Base-by-base conservation (phyloP, 2,113 vertebrate genomes). In the Oophaga pumilio region DNA sequence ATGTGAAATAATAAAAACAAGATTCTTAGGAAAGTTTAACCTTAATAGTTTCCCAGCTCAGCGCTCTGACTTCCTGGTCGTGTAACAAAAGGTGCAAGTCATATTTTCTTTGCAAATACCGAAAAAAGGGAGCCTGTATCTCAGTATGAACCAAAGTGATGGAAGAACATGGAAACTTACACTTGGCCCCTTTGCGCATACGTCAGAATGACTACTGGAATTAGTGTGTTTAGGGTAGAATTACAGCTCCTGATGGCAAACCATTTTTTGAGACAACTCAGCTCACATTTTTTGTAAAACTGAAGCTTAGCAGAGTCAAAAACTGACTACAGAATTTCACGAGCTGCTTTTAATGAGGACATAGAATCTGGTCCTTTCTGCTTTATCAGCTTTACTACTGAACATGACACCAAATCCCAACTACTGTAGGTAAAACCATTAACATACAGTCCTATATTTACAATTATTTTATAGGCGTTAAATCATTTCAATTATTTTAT, bases 51-150 rank as follows among this genome's bases (percentile, higher is more conserved):
- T 88, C 79, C 79, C 81, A 88, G 49, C 79, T 69, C 69, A 50
- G 56, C 71, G 49, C 28, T 87, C 79, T 74, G 69, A 76, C 79
- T 83, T 88, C 86, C 86, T 83, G 57, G 79, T 83, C 56, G 13
- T 83, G 68, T 76, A 88, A 88, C 86, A 88, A 88, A 88, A 88
- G 86, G 79, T 82, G 79, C 76, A 83, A 88, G 86, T 88, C 86
- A 76, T 88, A 76, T 82, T 88, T 88, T 82, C 86, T 88, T 82
- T 76, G 86, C 15, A 88, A 88, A 88, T 60, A 88, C 43, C 62
- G 20, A 53, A 76, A 83, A 87, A 82, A 66, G 50, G 33, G 69
- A 66, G 69, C 59, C 69, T 62, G 86, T 88, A 88, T 83, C 69
- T 88, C 33, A 66, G 69, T 28, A n/a, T 69, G 79, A 60, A 83